phyloP scores from a whole-genome alignment of 2,797 vertebrate species.

The Propithecus deckenii region DNA sequence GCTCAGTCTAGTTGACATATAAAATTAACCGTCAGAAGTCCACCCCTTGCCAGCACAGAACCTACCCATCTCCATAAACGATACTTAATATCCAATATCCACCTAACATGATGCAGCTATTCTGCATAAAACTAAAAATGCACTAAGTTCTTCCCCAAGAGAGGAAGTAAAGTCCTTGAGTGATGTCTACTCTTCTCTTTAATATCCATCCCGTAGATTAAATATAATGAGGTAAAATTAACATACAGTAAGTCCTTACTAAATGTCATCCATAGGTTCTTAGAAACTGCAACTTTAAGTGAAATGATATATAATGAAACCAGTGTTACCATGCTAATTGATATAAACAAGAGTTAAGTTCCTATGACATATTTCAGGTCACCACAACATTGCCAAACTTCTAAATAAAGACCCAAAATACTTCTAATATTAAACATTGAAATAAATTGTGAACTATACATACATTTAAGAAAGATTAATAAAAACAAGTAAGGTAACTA shows the following conservation, averaged over 20 bases:
- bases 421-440: not conserved
- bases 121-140: not conserved
- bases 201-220: not conserved
- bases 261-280: not conserved
- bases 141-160: not conserved
- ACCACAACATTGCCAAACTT: not conserved
- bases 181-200: not conserved
- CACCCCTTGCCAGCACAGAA: not conserved
- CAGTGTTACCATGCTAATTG: not conserved
- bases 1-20: not conserved
- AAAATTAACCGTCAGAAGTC: not conserved
- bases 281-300: not conserved
- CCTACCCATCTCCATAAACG: not conserved
- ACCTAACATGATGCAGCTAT: not conserved
- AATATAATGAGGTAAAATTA: not conserved
- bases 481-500: not conserved
- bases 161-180: not conserved
- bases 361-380: not conserved
- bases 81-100: not conserved
- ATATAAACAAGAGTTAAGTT: not conserved
- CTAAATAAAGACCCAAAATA: not conserved
- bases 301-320: not conserved
- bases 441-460: not conserved
- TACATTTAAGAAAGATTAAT: not conserved
- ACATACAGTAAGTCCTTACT: not conserved